A percentile compares a stretch with the other conserved stretches of the same genome.
Conservation (phyloP, 2,797 vertebrate genomes). For the Margarornis squamiger region DNA sequence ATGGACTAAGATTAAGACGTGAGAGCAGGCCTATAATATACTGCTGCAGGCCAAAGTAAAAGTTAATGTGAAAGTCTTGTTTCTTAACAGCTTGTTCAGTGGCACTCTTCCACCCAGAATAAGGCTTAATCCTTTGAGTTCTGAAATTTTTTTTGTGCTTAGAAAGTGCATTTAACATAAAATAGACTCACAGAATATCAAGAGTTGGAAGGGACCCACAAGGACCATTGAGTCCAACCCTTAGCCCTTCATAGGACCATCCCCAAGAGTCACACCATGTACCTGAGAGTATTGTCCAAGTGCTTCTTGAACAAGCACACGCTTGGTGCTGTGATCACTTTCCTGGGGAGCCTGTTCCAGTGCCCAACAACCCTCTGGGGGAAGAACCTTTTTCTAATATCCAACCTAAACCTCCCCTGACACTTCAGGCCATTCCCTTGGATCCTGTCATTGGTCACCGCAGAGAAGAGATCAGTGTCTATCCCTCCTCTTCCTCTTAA, state of each 20-base stretch:
- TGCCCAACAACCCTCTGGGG: not conserved
- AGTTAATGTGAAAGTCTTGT: not conserved
- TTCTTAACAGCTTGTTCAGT: not conserved
- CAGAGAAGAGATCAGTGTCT: not conserved
- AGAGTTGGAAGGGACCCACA: not conserved
- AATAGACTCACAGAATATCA: not conserved
- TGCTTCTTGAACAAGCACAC: not conserved
- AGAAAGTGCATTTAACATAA: not conserved
- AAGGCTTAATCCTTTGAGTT: not conserved
- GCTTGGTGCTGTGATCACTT: not conserved
- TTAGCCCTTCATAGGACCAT: not conserved
- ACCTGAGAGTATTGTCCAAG: not conserved
- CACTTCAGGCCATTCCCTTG: not conserved
- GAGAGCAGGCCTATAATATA: not conserved
- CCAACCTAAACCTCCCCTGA: not conserved
- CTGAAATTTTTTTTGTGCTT: not conserved
- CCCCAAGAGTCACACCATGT: not conserved
- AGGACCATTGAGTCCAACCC: not conserved
- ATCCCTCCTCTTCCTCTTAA: not conserved
- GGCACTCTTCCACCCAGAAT: not conserved
- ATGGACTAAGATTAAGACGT: not conserved
- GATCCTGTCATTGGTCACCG: not conserved
- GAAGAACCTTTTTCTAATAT: not conserved
- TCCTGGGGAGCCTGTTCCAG: not conserved
- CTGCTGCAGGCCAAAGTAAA: not conserved